Percentiles rank a stretch among this genome's conserved stretches.
phyloP scores from a whole-genome alignment of 2,888 invertebrate genomes.

The Epistrophella euchroma region DNA sequence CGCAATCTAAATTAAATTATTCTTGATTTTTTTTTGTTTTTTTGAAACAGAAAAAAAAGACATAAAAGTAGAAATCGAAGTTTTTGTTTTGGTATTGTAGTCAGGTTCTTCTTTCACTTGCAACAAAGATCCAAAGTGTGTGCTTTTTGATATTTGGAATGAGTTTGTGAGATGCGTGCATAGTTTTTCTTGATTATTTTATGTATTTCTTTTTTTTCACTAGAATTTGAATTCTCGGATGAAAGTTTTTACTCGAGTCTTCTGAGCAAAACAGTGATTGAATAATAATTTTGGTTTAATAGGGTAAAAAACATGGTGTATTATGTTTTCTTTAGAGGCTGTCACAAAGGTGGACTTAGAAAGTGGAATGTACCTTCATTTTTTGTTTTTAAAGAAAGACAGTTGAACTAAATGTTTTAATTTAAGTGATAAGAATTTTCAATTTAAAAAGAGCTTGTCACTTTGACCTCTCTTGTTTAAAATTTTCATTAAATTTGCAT shows the following conservation, averaged over 20 bases:
- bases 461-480: constrained; percentile 1
- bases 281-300: constrained; percentile 66
- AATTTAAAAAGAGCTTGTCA: not conserved
- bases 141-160: constrained; percentile 61
- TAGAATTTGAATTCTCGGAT: constrained; percentile 65
- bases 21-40: constrained; percentile 36
- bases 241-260: constrained; percentile 60
- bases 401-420: constrained; percentile 45
- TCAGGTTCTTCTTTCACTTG: constrained; percentile 75
- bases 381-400: constrained; percentile 36
- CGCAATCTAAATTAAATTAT: constrained; percentile 61
- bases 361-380: constrained; percentile 59
- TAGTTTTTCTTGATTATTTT: constrained; percentile 58
- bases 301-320: constrained; percentile 7
- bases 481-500: constrained; percentile 11
- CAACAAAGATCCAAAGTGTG: constrained; percentile 54
- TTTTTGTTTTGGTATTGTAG: constrained; percentile 64
- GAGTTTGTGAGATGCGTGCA: constrained; percentile 54
- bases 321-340: constrained; percentile 44
- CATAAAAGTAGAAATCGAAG: constrained; percentile 71
- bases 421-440: constrained; percentile 14
- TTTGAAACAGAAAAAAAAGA: constrained; percentile 36
- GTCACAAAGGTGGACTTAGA: constrained; percentile 71
- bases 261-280: constrained; percentile 62
- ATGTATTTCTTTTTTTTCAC: constrained; percentile 48